Conservation (phyloP, 2,797 vertebrate genomes). For the Diceros bicornis region DNA sequence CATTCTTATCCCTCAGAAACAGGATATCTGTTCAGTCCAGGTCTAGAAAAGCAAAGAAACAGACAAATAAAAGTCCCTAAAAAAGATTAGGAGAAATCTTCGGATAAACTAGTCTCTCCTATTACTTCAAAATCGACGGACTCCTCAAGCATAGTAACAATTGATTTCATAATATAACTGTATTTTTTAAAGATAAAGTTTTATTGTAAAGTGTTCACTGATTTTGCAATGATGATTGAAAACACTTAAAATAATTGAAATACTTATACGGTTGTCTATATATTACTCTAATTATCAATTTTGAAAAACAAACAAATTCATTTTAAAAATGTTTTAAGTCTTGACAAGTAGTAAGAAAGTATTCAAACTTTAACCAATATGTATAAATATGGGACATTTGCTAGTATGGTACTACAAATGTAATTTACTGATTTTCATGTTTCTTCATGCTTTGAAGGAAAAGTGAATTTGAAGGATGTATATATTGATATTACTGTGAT, state of each 20-base stretch:
- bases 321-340: background rate
- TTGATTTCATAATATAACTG: background rate
- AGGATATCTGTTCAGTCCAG: background rate
- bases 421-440: background rate
- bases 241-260: conserved; percentile 47
- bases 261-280: background rate
- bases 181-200: conserved; percentile 19
- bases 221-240: conserved; percentile 18
- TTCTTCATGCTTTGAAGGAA: background rate
- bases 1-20: background rate
- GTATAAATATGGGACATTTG: background rate
- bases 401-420: background rate
- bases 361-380: background rate
- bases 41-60: background rate
- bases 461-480: background rate
- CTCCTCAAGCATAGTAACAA: background rate
- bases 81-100: background rate
- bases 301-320: conserved; percentile 1
- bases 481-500: background rate
- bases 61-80: background rate
- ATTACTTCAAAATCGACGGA: background rate
- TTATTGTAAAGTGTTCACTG: background rate
- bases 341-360: conserved; percentile 15
- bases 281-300: conserved; percentile 30
- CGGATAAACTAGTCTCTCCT: background rate